Base-by-base conservation (phyloP, 1,140 invertebrate genomes). In the Drosophila murphyi region DNA sequence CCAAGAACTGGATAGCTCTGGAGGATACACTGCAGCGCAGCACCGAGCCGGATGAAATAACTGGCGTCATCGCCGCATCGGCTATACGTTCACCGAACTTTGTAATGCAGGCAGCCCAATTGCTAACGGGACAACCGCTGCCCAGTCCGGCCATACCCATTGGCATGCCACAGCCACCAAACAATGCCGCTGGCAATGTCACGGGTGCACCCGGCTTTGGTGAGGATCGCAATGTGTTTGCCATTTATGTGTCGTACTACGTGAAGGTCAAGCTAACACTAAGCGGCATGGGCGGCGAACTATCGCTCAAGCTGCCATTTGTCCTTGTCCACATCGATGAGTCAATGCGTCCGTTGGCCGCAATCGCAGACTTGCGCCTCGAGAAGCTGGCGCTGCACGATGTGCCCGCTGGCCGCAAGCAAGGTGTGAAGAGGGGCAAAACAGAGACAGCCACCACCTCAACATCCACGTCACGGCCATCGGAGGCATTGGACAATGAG, bases 221-320 rank as follows among this genome's bases (percentile, higher is more conserved):
- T 0, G 95, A 96, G 60, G 96, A 97, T 60, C 94, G 96, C 57
- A 97, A 97, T 83, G 96, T 97, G 2, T 97, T 97, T 83, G 97
- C 97, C 55, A 97, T 97, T 72, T 97, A 97, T 90, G 97, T 98
- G 4, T 97, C 96, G 0, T 97, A 97, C 90, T 97, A 97, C 78
- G 96, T 97, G 0, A 97, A 97, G 94, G 96, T 97, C 0, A 97
- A 97, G 93, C 92, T 97, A 0, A 93, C 96, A 3, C 93, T 97
- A 1, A 96, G 96, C 45, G 94, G 95, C 2, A 97, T 97, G 94
- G 96, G 96, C 0, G 96, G 96, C 1, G 95, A 96, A 55, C 92
- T 97, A 7, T 96, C 95, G 2, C 92, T 97, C 0, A 97, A 97
- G 91, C 90, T 97, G 32, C 97, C 97, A 0, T 97, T 97, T 89